These are phyloP conservation scores for Napeogenes inachia DNA, from an alignment of 2,888 invertebrate genomes.

Conservation along the genomic window DNA sequence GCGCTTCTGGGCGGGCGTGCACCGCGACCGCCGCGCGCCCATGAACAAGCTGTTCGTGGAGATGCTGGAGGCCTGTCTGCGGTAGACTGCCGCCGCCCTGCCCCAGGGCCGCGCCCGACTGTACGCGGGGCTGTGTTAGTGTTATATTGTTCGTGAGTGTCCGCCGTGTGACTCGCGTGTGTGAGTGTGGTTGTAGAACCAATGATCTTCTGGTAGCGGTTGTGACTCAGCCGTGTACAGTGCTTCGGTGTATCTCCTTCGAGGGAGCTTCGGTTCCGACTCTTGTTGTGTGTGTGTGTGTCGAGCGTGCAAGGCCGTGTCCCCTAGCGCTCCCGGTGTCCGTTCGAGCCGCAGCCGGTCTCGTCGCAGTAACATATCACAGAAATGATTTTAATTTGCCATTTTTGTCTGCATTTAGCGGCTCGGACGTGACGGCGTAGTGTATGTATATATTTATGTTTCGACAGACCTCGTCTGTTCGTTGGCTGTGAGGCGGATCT, in stretches of 20 bases:
- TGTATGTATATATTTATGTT: conserved; percentile 31
- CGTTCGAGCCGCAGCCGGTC: conserved; percentile 3
- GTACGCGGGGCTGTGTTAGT: background rate
- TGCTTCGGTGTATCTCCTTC: no score
- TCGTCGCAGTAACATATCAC: conserved; percentile 30
- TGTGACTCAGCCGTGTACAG: no score
- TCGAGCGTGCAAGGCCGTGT: background rate
- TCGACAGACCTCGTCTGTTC: conserved; percentile 35
- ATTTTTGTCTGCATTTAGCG: conserved; percentile 49
- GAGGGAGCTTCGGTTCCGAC: no score
- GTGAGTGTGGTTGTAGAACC: no score
- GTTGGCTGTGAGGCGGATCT: conserved; percentile 47
- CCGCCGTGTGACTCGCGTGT: no score
- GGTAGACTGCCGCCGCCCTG: conserved; percentile 55
- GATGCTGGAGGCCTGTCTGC: conserved; percentile 91
- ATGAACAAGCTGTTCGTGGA: conserved; percentile 98
- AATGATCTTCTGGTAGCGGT: no score
- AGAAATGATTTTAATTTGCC: conserved; percentile 32
- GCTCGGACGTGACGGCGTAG: conserved; percentile 26
- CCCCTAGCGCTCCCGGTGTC: background rate
- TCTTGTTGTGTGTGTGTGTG: background rate
- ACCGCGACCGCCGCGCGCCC: conserved; percentile 90
- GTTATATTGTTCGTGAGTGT: no score
- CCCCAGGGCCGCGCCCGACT: background rate
- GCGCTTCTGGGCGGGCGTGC: conserved; percentile 92